phyloP scores from a whole-genome alignment of 2,797 vertebrate species.

The Bradypodion pumilum region DNA sequence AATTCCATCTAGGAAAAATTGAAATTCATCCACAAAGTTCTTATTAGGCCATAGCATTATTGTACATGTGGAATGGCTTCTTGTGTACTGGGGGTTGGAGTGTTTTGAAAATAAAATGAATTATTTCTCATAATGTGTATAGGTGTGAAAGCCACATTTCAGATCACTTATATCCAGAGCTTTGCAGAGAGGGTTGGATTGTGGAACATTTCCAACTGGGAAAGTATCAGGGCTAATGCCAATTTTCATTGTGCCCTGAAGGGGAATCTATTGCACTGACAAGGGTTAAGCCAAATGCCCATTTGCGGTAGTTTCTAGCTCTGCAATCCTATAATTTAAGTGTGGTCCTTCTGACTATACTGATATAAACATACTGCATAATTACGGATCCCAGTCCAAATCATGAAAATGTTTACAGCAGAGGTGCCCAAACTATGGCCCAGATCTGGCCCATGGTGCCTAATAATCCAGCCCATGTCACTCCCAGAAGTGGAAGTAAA shows the following conservation, averaged over 20 bases:
- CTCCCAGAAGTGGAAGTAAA: too few species aligned
- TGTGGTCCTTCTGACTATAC: neutral
- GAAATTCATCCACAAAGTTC: too few species aligned
- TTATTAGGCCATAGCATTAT: neutral
- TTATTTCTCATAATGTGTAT: neutral
- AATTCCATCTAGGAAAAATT: neutral
- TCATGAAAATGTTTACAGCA: neutral
- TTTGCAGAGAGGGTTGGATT: slow-evolving; percentile 4
- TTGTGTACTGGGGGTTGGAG: neutral
- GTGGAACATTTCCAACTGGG: neutral
- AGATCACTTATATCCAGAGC: neutral
- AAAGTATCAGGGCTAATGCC: slow-evolving; percentile 2
- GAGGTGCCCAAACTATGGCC: too few species aligned
- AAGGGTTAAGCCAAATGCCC: too few species aligned
- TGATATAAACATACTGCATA: neutral
- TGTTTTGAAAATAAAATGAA: slow-evolving; percentile 6
- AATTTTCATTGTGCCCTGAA: neutral
- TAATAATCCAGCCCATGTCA: too few species aligned
- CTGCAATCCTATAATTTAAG: too few species aligned
- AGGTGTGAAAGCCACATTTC: neutral
- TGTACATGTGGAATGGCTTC: neutral
- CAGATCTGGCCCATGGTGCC: too few species aligned
- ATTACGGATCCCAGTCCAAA: neutral
- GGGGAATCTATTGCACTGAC: too few species aligned
- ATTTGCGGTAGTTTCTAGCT: too few species aligned